Base-by-base conservation (phyloP, 2,888 invertebrate species). In the Acrobeloides nanus region DNA sequence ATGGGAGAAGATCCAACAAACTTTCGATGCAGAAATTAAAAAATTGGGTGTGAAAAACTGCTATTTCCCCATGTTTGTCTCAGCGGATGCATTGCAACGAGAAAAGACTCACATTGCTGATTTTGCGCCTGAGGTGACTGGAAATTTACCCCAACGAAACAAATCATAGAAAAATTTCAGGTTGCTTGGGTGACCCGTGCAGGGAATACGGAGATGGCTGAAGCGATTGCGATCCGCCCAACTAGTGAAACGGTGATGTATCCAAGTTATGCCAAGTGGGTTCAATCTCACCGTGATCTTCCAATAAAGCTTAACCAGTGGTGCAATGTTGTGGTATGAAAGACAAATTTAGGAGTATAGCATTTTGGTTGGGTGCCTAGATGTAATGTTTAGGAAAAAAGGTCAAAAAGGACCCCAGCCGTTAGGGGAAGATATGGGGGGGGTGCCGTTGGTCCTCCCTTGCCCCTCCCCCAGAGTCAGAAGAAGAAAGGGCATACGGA, bases 201-300 rank as follows among this genome's bases (percentile, higher is more conserved):
- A 10, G 97, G 97, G 5, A 82, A 85, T 15, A 85, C 89, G 0
- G 90, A 95, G 53, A 79, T 99, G 72, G 89, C 92, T 0, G 95
- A 97, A 75, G 95, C 87, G 31, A 89, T 97, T 68, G 97, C 97
- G 34, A 85, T 97, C 54, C 82, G 97, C 45, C 97, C 97, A 24
- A 99, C 97, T 5, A 92, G 92, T 45, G 97, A 99, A 79, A 99
- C 97, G 3, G 92, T 88, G 46, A 99, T 99, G 95, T 99, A 97
- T 78, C 97, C 97, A 4, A 84, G 92, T 0, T 97, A 87, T 77
- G 89, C 93, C 29, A 89, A 89, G 76, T 97, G 97, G 97, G 83
- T 95, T 47, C 89, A 93, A 77, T 93, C 93, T 32, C 87, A 99
- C 74, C 79, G 95, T 42, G 97, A 99, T 79, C 82, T 99, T 65